phyloP scores from a whole-genome alignment of 2,797 vertebrate genomes.

The Lithobates sylvaticus region DNA sequence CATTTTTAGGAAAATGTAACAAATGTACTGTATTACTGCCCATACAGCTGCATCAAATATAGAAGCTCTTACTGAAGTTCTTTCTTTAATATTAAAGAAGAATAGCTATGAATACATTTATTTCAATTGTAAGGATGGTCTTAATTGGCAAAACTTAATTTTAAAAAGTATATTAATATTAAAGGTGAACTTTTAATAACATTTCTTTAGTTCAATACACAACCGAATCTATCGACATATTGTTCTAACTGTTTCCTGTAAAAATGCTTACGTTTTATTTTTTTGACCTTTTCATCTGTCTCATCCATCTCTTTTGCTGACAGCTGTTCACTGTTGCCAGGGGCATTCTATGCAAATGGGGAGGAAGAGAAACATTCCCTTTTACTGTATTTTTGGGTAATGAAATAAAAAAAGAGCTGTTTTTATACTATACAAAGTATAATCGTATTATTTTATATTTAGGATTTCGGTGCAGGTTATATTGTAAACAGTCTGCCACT shows the following conservation, averaged over 20 bases:
- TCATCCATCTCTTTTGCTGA: constrained; percentile 6
- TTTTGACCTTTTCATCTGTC: constrained; percentile 4
- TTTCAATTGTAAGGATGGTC: background rate
- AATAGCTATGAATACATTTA: background rate
- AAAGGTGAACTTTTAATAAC: background rate
- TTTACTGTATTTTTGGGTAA: background rate
- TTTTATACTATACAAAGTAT: background rate
- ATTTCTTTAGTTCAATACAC: background rate
- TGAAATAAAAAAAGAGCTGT: constrained; percentile 10
- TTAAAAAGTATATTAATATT: background rate
- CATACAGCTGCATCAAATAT: background rate
- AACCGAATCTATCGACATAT: background rate
- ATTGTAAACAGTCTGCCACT: too few relatives aligned
- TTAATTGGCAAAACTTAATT: background rate
- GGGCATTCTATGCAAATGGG: background rate
- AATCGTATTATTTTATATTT: background rate
- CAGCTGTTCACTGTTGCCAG: constrained; percentile 5
- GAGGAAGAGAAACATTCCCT: background rate
- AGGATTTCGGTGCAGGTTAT: background rate
- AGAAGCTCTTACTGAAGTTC: background rate
- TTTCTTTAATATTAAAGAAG: background rate
- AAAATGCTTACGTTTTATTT: constrained; percentile 5
- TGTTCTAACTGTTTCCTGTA: background rate
- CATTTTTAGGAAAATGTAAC: too few relatives aligned
- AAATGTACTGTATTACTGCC: too few relatives aligned